Evolutionary conservation across 1,140 invertebrate species (phyloP).

Genomic region (Leptestheria dahalacensis): DNA sequence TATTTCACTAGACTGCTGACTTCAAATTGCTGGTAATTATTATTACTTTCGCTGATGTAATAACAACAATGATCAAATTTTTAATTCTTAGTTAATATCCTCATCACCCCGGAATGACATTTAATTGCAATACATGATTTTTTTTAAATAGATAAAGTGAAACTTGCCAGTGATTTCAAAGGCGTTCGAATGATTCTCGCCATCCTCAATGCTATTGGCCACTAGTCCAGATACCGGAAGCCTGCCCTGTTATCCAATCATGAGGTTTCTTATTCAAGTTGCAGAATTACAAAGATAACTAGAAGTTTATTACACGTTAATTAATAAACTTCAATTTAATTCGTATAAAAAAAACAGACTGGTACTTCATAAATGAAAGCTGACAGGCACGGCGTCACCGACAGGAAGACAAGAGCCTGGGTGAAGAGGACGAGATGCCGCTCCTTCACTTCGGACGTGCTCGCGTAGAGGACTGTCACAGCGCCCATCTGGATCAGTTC

Average conservation of each 20-base stretch:
- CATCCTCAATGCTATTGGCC: slow-evolving; percentile 58
- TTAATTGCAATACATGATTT: too few species aligned
- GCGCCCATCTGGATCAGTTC: slow-evolving; percentile 57
- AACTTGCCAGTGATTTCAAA: slow-evolving; percentile 67
- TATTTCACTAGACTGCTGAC: too few species aligned
- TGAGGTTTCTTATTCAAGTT: too few species aligned
- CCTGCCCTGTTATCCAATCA: slow-evolving; percentile 80
- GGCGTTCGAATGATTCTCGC: slow-evolving; percentile 63
- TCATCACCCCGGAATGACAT: too few species aligned
- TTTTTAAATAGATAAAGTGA: neutral
- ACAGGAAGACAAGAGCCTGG: slow-evolving; percentile 69
- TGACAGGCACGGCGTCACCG: slow-evolving; percentile 75
- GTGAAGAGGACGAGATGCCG: slow-evolving; percentile 85
- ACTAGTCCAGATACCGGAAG: slow-evolving; percentile 69
- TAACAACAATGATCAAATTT: neutral
- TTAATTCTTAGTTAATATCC: too few species aligned
- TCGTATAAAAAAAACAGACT: slow-evolving; percentile 19
- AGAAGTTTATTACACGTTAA: too few species aligned
- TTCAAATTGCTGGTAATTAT: neutral
- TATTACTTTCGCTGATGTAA: neutral
- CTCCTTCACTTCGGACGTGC: slow-evolving; percentile 57
- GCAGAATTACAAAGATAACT: too few species aligned
- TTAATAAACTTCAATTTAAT: too few species aligned
- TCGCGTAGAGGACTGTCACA: slow-evolving; percentile 47
- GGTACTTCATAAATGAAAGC: slow-evolving; percentile 77